Percentiles rank a stretch among this genome's conserved stretches.
These are phyloP conservation scores for Synanthedon vespiformis DNA, from an alignment of 2,888 invertebrate genomes.

Conservation along the genomic window DNA sequence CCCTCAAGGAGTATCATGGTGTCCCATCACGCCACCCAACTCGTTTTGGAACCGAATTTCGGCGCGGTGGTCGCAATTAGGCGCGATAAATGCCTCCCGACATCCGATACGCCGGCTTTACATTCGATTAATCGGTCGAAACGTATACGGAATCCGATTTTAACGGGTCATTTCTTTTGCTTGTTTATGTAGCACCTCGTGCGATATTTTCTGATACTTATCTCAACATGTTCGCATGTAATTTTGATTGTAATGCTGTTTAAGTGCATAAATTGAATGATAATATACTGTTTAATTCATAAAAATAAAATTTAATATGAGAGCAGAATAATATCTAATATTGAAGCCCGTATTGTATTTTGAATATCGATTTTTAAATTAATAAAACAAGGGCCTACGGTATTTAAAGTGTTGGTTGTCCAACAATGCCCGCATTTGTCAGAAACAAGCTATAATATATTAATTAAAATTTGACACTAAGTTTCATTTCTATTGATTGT, in stretches of 20 bases:
- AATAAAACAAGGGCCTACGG: constrained; percentile 26
- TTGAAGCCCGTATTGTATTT: constrained; percentile 40
- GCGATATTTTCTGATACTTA: constrained; percentile 35
- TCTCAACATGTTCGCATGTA: constrained; percentile 9
- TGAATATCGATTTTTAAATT: constrained; percentile 42
- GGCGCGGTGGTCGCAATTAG: constrained; percentile 61
- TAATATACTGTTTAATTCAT: background rate
- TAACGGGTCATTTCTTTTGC: constrained; percentile 46
- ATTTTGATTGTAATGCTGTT: constrained; percentile 5
- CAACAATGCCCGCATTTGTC: constrained; percentile 54
- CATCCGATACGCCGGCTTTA: constrained; percentile 48
- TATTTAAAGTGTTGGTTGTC: constrained; percentile 21
- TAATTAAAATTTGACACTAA: constrained; percentile 59
- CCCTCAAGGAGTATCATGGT: constrained; percentile 27
- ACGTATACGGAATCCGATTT: constrained; percentile 49
- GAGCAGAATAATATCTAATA: constrained; percentile 8
- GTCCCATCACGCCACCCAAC: constrained; percentile 50
- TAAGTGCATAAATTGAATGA: constrained; percentile 7
- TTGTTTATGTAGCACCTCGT: constrained; percentile 49
- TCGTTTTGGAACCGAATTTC: constrained; percentile 38
- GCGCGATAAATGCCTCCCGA: constrained; percentile 56
- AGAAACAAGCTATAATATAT: constrained; percentile 56
- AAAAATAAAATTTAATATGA: constrained; percentile 1
- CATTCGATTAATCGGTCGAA: constrained; percentile 55
- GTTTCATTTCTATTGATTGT: constrained; percentile 45